Percentiles rank a stretch among this genome's conserved stretches.
phyloP scores from a whole-genome alignment of 2,113 vertebrate species.

The Gasterosteus aculeatus region DNA sequence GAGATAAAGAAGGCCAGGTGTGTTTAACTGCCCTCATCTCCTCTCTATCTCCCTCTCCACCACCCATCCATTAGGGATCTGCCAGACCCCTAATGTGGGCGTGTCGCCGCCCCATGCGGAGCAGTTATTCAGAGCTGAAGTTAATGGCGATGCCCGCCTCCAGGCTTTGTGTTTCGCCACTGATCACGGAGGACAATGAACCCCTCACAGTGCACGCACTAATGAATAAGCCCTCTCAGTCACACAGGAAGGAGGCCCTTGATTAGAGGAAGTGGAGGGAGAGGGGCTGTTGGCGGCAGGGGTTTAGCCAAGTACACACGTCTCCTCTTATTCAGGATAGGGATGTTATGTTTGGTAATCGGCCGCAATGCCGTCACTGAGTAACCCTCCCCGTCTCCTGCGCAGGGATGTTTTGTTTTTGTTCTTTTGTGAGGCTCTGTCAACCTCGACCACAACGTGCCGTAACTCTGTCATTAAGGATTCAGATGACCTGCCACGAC shows the following conservation, averaged over 20 bases:
- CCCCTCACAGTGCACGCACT: constrained; percentile 68
- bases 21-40: constrained; percentile 68
- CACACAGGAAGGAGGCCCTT: constrained; percentile 75
- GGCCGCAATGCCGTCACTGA: constrained; percentile 35
- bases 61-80: constrained; percentile 61
- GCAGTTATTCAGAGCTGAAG: constrained; percentile 76
- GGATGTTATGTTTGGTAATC: constrained; percentile 53
- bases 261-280: constrained; percentile 69
- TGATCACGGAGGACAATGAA: constrained; percentile 74
- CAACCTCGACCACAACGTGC: neutral
- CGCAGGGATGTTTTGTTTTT: neutral
- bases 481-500: constrained; percentile 2
- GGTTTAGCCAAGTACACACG: constrained; percentile 54
- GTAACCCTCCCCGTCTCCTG: constrained; percentile 1
- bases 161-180: constrained; percentile 67
- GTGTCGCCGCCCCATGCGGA: constrained; percentile 55
- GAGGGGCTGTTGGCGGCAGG: constrained; percentile 51
- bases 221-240: constrained; percentile 78
- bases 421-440: neutral
- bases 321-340: constrained; percentile 55
- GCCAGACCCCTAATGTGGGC: constrained; percentile 69
- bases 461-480: neutral
- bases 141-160: constrained; percentile 72
- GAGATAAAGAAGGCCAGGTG: constrained; percentile 72
- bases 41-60: constrained; percentile 34